Base-by-base conservation (phyloP, 64 coral and sea anemone genomes). In the Astreopora myriophthalma region DNA sequence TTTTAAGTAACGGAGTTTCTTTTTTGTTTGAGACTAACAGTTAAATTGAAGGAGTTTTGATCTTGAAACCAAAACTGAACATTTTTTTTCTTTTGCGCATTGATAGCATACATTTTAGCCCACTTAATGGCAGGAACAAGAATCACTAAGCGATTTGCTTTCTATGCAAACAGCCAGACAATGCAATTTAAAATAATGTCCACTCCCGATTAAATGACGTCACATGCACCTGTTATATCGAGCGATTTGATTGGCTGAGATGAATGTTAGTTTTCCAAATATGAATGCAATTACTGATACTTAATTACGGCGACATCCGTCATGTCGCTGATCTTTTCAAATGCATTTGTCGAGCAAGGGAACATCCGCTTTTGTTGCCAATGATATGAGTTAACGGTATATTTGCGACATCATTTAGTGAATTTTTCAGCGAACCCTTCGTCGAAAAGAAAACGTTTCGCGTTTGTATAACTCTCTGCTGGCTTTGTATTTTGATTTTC, bases 171-270 rank as follows among this genome's bases (percentile, higher is more conserved):
- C n/a, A 83, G 25, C 8, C 57, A 17, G 38, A 63, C 57, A 83
- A 64, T 83, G 11, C 79, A 64, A 64, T 83, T 63, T 23, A 64
- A 23, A 65, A 83, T 83, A 83, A 33, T 57, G 52, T 64, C 57
- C 27, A 64, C 35, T 65, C 35, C 34, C 12, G 8, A 37, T 65
- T 64, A 22, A 13, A 31, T 83, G 79, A 83, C 79, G 79, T 66
- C 52, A 25, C 19, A 23, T 19, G 20, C 79, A 83, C 79, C 79
- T 83, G 79, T 65, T 5, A n/a, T 6, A 13, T 22, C 32, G 19
- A 8, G 33, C 19, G 34, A 24, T 83, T 11, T 65, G 6, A 83
- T 83, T 83, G 79, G 79, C 20, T 58, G 22, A 55, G 48, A 79
- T 64, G 22, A 24, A 57, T 34, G 29, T 19, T 16, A 64, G 10